Base-by-base conservation (phyloP, 1,140 invertebrate species). In the Ridgeia piscesae region DNA sequence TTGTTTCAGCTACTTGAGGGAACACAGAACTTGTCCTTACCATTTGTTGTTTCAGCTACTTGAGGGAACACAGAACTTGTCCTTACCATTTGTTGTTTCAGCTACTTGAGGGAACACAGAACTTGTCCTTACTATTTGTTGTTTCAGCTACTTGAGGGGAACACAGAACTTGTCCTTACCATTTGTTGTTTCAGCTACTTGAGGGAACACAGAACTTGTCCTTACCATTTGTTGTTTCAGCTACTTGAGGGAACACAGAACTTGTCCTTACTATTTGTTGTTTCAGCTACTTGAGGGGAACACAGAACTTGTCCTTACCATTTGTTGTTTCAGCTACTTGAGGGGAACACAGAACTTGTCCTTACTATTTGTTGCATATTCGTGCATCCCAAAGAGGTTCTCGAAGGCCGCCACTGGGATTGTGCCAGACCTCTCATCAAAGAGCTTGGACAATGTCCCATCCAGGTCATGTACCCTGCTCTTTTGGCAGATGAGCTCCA, bases 401-500 rank as follows among this genome's bases (percentile, higher is more conserved):
- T 98, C 97, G 95, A 98, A 98, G 89, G 97, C 97, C 93, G 97
- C 97, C 92, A 98, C 96, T 48, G 91, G 91, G 35, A 91, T 48
- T 8, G 35, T 58, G 91, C 34, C 31, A 35, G 35, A 34, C 17
- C 31, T 35, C 14, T 6, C 91, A 42, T 91, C 91, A 48, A 91
- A 91, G 8, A 91, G 34, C 17, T 34, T 91, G 34, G 91, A 34
- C 96, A 98, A 97, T 97, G 98, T 98, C 94, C 97, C 97, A 95
- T 98, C 98, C 92, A 98, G 95, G 94, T 98, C 97, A 93, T 98
- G 97, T 6, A 97, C 97, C 0, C 97, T 97, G 94, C 97, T 97
- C 93, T 98, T 9, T 97, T 50, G 98, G 98, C 92, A 98, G 96
- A 0, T 98, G 98, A 96, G 98, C 98, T 94, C 98, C 98, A 97